Conservation (phyloP, 2,797 vertebrate genomes). For the Rhinophrynus dorsalis region DNA sequence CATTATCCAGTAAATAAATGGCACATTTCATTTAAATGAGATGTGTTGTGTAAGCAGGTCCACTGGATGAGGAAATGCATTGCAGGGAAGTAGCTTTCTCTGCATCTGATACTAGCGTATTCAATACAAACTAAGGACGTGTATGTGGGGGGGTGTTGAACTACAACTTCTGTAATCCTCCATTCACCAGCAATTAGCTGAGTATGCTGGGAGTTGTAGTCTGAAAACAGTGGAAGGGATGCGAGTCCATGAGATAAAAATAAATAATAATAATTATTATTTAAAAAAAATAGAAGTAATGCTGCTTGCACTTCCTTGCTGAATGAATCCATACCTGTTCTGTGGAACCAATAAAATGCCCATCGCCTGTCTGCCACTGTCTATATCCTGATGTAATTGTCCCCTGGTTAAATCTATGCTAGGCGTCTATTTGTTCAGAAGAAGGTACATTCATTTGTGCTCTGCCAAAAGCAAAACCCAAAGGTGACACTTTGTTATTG, state of each 20-base stretch:
- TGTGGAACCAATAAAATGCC: background rate
- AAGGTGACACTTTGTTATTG: too few relatives aligned
- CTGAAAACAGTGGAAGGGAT: too few relatives aligned
- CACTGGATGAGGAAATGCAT: background rate
- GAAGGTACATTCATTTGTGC: background rate
- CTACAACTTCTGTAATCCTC: too few relatives aligned
- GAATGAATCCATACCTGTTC: conserved; percentile 43
- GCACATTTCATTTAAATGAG: conserved; percentile 4
- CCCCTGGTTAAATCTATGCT: background rate
- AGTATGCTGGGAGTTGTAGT: too few relatives aligned
- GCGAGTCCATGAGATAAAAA: too few relatives aligned
- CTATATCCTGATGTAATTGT: conserved; percentile 19
- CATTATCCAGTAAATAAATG: conserved; percentile 1
- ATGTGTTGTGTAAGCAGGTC: background rate
- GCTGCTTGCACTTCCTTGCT: conserved; percentile 21
- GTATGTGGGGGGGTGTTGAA: too few relatives aligned
- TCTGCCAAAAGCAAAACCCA: background rate
- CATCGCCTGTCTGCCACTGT: conserved; percentile 5
- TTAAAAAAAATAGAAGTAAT: conserved; percentile 8
- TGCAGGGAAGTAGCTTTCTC: background rate
- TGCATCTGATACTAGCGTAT: background rate
- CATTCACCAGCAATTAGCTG: too few relatives aligned
- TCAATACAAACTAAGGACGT: too few relatives aligned
- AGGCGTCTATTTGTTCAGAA: background rate
- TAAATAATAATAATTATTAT: too few relatives aligned